phyloP scores from a whole-genome alignment of 2,113 vertebrate genomes.

The Phrynosoma platyrhinos region DNA sequence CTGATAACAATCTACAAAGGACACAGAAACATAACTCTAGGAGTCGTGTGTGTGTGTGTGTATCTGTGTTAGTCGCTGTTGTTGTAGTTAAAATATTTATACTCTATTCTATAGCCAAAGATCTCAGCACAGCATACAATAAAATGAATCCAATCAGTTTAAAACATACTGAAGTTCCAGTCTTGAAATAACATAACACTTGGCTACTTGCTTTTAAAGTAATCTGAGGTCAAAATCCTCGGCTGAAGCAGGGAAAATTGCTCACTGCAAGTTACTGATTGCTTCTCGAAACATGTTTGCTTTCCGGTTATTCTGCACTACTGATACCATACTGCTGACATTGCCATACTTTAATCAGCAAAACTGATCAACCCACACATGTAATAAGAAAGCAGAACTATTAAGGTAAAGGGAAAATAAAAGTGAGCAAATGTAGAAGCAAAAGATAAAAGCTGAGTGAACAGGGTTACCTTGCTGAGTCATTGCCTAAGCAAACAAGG shows the following conservation, averaged over 20 bases:
- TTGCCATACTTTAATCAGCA: background rate
- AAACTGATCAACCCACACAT: background rate
- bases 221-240: slow-evolving; percentile 7
- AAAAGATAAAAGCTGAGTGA: background rate
- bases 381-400: background rate
- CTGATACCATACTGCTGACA: background rate
- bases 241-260: slow-evolving; percentile 19
- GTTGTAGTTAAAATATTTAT: too few species aligned
- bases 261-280: background rate
- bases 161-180: too few species aligned
- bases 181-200: background rate
- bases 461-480: background rate
- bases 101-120: too few species aligned
- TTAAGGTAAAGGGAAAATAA: background rate
- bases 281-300: slow-evolving; percentile 30
- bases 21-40: too few species aligned
- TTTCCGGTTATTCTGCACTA: background rate
- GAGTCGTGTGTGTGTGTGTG: too few species aligned
- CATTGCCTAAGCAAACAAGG: slow-evolving; percentile 10
- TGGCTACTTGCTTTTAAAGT: background rate
- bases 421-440: slow-evolving; percentile 7
- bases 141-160: too few species aligned
- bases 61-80: too few species aligned
- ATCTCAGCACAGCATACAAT: too few species aligned
- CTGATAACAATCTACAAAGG: too few species aligned